These are phyloP conservation scores for Hydropotes inermis DNA, from an alignment of 2,113 vertebrate species.

Conservation along the genomic window DNA sequence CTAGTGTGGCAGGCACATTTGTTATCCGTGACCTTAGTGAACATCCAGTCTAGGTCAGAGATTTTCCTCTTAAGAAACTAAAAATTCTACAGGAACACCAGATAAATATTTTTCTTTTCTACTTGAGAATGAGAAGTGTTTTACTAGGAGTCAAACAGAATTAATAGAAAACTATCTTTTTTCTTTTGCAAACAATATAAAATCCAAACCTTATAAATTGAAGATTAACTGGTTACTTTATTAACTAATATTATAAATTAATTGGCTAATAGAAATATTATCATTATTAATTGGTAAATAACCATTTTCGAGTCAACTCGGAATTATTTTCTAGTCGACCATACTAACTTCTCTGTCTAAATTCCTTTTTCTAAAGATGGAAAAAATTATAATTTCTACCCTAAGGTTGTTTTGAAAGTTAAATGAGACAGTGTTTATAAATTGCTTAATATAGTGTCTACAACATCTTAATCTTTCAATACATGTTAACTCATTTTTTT, in stretches of 20 bases:
- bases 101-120: neutral
- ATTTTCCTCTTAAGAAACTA: conserved; percentile 45
- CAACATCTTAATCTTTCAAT: neutral
- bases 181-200: neutral
- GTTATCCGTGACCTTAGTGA: conserved; percentile 41
- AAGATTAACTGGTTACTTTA: neutral
- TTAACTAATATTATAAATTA: neutral
- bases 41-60: neutral
- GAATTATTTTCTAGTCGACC: neutral
- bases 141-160: neutral
- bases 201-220: neutral
- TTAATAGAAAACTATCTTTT: neutral
- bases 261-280: neutral
- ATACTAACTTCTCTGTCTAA: neutral
- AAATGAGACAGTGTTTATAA: neutral
- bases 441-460: neutral
- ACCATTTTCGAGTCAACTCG: neutral
- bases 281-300: neutral
- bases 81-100: conserved; percentile 5
- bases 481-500: neutral
- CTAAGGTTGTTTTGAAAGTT: neutral
- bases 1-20: conserved; percentile 5
- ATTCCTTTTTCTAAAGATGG: neutral
- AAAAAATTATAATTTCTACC: neutral
- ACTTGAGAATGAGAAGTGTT: neutral